Evolutionary conservation across 2,888 invertebrate species (phyloP), one percentile per base, ranked within the genome.

Genomic region (Hemaris fuciformis): DNA sequence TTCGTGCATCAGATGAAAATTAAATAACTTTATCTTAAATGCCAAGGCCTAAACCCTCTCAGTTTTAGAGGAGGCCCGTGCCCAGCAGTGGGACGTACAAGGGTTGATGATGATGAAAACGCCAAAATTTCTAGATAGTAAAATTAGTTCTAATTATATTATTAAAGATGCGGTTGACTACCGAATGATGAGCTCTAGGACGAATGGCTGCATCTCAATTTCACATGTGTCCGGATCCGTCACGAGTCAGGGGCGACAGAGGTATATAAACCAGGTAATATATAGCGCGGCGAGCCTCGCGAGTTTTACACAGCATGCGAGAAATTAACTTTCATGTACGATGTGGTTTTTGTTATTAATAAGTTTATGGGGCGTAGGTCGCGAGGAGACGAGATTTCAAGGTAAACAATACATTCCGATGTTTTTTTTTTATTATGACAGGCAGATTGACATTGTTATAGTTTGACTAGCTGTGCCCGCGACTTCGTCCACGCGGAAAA

Each of bases 241-340:
- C 66, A 68, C 67, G 48, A 61, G 66, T 62, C 67, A 46, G 25
- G 60, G 25, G n/a, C 57, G 58, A 64, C 66, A 57, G 60, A 62
- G 61, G 64, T 60, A 69, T n/a, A n/a, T 71, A 70, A 69, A 72
- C 62, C 69, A 72, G 68, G 70, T 72, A 66, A 66, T 53, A 56
- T 68, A 69, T 60, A n/a, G 59, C n/a, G n/a, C n/a, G n/a, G n/a
- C n/a, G n/a, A n/a, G 8, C 58, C 31, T 27, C 31, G 62, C 53
- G 27, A 57, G 22, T 62, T 34, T 31, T 31, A 20, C 34, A 56
- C 5, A n/a, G n/a, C 15, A 18, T 45, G 23, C 23, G 45, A 15
- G 31, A 31, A 15, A 53, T 18, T 53, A 53, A 10, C 13, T 10
- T 38, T 38, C 3, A 27, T 2, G n/a, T 10, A 5, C 10, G 53